Conservation (phyloP, 2,797 vertebrate species). For the Zenarchopterus dispar region DNA sequence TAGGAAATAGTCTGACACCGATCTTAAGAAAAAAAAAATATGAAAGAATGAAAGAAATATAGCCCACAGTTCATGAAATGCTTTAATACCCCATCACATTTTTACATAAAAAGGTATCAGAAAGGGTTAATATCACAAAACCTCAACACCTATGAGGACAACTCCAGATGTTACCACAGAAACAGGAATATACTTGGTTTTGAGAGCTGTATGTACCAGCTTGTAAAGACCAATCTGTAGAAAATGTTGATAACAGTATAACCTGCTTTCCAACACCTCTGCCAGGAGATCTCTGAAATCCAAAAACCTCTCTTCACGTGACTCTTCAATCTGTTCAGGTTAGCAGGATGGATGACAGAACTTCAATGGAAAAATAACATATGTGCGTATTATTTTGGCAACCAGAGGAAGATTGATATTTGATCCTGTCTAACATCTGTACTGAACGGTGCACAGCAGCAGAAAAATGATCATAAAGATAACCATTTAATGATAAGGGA, state of each 20-base stretch:
- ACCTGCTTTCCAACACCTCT: slow-evolving; percentile 5
- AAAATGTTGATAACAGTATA: not conserved
- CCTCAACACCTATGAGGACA: not conserved
- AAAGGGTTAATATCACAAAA: not conserved
- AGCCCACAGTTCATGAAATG: not conserved
- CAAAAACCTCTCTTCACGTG: slow-evolving; percentile 31
- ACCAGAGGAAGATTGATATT: slow-evolving; percentile 8
- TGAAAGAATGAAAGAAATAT: not conserved
- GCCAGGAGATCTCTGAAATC: slow-evolving; percentile 14
- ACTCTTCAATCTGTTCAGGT: slow-evolving; percentile 54
- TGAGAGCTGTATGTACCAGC: not conserved
- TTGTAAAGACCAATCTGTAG: not conserved
- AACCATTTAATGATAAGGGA: no score
- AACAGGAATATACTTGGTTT: not conserved
- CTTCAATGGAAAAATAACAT: slow-evolving; percentile 43
- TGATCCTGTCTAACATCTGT: slow-evolving; percentile 3
- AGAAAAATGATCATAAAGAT: not conserved
- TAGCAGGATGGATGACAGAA: slow-evolving; percentile 50
- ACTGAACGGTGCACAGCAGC: not conserved
- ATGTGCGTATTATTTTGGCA: slow-evolving; percentile 29
- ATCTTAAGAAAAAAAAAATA: not conserved
- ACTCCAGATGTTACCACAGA: slow-evolving; percentile 6
- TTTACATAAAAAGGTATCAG: not conserved
- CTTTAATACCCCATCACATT: not conserved
- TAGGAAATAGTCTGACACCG: no score